Evolutionary conservation across 23 tunicate species (phyloP), one percentile per base, ranked within the genome.

Genomic region (Halocynthia aurantium): DNA sequence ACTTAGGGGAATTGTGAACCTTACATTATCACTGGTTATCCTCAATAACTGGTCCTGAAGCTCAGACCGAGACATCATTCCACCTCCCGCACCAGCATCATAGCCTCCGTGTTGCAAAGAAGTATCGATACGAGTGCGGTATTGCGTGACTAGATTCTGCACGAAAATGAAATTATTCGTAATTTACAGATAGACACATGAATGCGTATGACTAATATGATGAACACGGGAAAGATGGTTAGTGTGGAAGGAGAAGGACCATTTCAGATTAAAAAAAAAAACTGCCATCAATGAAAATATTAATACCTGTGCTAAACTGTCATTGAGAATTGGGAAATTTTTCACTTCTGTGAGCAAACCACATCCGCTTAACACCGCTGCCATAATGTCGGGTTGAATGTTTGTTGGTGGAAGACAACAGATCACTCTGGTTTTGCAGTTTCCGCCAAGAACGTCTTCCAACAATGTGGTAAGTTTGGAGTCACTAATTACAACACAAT

Each of bases 371-470:
- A 92, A 78, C 13, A 92, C 88, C 10, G 83, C 85, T 17, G 84
- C 52, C 83, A 92, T 58, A 49, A 75, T 85, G 18, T 92, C 98
- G 0, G 87, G 81, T 69, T 60, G 73, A 70, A 67, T 82, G 51
- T 49, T 76, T 20, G 68, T 20, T 60, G 98, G 72, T 1, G 91
- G 85, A 8, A 92, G 80, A 75, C 98, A 92, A 82, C 92, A 92
- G 0, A 92, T 86, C 5, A 92, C 92, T n/a, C 98, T 57, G 6
- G 98, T 92, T 67, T 92, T 92, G 78, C 98, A 92, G 66, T 93
- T 93, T 70, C 98, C 98, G 2, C 98, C 98, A 67, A 93, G 63
- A 40, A 84, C 81, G 63, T 93, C 91, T 55, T 87, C 88, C 54
- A 87, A 77, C 52, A 93, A 61, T 50, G 86, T 83, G 18, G 98